phyloP scores from a whole-genome alignment of 1,140 invertebrate genomes.

The Ostrea denselamellosa region DNA sequence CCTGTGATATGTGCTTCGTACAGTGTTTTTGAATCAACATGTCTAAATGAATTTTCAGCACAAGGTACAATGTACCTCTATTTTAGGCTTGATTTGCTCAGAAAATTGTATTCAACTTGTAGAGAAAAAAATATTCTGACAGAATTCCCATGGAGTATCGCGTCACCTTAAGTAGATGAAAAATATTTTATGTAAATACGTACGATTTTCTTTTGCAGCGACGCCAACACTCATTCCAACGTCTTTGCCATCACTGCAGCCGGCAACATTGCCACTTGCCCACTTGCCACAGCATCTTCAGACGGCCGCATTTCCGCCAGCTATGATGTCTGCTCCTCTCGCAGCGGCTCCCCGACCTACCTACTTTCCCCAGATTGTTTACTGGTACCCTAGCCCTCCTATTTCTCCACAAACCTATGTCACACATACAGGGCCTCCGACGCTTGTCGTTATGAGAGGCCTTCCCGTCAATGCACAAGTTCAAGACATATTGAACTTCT shows the following conservation, averaged over 20 bases:
- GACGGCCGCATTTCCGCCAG: constrained; percentile 61
- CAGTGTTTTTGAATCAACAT: too few relatives aligned
- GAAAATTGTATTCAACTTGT: too few relatives aligned
- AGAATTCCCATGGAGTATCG: too few relatives aligned
- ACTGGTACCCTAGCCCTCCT: constrained; percentile 94
- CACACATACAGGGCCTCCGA: constrained; percentile 79
- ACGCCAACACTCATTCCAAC: constrained; percentile 54
- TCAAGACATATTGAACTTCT: constrained; percentile 79
- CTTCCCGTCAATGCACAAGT: constrained; percentile 78
- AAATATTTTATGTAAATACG: too few relatives aligned
- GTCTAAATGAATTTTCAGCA: too few relatives aligned
- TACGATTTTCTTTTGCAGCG: constrained; percentile 42
- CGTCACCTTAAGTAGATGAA: too few relatives aligned
- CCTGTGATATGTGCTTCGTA: too few relatives aligned
- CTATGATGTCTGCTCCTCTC: constrained; percentile 52
- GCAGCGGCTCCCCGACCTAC: constrained; percentile 57
- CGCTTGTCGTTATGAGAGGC: constrained; percentile 80
- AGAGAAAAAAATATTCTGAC: too few relatives aligned
- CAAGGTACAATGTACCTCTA: too few relatives aligned
- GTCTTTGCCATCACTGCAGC: constrained; percentile 51
- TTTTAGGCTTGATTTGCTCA: too few relatives aligned
- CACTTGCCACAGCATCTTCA: constrained; percentile 69
- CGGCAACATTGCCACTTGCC: constrained; percentile 59
- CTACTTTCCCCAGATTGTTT: constrained; percentile 74
- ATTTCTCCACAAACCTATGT: constrained; percentile 90